Conservation (phyloP, 1,140 invertebrate genomes). For the Oppia nitens region DNA sequence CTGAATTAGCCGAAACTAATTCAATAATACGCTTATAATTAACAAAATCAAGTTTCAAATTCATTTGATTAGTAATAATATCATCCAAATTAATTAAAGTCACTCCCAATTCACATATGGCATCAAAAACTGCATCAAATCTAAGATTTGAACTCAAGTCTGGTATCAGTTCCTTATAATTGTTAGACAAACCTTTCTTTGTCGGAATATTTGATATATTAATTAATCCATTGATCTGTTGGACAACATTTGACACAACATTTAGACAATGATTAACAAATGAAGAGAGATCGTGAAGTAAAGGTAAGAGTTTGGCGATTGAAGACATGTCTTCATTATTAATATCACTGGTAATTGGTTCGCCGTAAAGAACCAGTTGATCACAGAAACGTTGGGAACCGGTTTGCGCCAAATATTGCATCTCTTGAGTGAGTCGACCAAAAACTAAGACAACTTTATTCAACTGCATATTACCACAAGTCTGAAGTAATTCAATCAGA, state of each 20-base stretch:
- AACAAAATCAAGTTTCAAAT: slow-evolving; percentile 30
- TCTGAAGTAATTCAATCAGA: slow-evolving; percentile 14
- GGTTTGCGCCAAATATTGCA: slow-evolving; percentile 6
- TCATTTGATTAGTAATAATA: slow-evolving; percentile 39
- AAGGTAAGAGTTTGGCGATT: slow-evolving; percentile 15
- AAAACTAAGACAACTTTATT: slow-evolving; percentile 16
- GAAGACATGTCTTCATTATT: slow-evolving; percentile 2
- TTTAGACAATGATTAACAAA: slow-evolving; percentile 48
- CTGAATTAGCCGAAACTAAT: not conserved
- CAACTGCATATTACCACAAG: slow-evolving; percentile 17
- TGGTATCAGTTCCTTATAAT: not conserved
- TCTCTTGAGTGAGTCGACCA: slow-evolving; percentile 2
- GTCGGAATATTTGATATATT: not conserved
- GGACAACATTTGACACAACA: slow-evolving; percentile 43
- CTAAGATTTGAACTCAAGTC: slow-evolving; percentile 1
- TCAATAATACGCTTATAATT: slow-evolving; percentile 15
- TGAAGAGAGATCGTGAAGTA: slow-evolving; percentile 36
- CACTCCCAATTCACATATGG: slow-evolving; percentile 45
- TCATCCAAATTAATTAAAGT: slow-evolving; percentile 52
- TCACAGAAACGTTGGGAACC: slow-evolving; percentile 5
- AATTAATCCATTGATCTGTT: slow-evolving; percentile 45
- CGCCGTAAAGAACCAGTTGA: slow-evolving; percentile 13
- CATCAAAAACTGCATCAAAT: slow-evolving; percentile 39
- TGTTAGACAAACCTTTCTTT: slow-evolving; percentile 1
- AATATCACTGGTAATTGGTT: not conserved